Evolutionary conservation across 2,888 invertebrate genomes (phyloP).

Genomic region (Pristionchus arcanus): DNA sequence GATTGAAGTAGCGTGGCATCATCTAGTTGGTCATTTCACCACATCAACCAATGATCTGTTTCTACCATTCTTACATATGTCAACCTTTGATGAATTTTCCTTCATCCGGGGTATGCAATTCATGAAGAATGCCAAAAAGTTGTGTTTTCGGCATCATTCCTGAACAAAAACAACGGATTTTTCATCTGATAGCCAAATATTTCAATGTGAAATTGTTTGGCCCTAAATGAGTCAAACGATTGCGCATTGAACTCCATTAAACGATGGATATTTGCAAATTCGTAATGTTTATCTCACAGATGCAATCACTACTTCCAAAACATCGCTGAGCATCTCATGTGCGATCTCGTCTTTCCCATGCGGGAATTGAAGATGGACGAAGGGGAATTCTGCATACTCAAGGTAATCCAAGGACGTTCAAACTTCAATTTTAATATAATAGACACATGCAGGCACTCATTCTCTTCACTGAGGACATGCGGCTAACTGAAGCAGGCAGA

Average conservation of each 20-base stretch:
- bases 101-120: too few species aligned
- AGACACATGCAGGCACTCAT: slow-evolving; percentile 61
- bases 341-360: slow-evolving; percentile 72
- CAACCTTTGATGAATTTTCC: too few species aligned
- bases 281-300: slow-evolving; percentile 56
- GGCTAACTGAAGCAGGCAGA: slow-evolving; percentile 68
- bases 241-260: not conserved
- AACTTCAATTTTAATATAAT: not conserved
- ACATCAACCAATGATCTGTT: too few species aligned
- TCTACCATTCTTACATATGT: too few species aligned
- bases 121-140: too few species aligned
- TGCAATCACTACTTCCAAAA: slow-evolving; percentile 72
- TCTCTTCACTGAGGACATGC: slow-evolving; percentile 69
- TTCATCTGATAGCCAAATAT: too few species aligned
- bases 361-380: slow-evolving; percentile 73
- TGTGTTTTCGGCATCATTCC: too few species aligned
- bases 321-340: slow-evolving; percentile 71
- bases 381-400: slow-evolving; percentile 71
- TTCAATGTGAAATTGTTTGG: too few species aligned
- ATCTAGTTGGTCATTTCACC: too few species aligned
- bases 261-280: not conserved
- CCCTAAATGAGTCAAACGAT: not conserved
- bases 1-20: not conserved
- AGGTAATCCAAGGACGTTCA: slow-evolving; percentile 44
- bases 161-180: too few species aligned